Base-by-base conservation (phyloP, 2,797 vertebrate species). In the Miichthys miiuy region DNA sequence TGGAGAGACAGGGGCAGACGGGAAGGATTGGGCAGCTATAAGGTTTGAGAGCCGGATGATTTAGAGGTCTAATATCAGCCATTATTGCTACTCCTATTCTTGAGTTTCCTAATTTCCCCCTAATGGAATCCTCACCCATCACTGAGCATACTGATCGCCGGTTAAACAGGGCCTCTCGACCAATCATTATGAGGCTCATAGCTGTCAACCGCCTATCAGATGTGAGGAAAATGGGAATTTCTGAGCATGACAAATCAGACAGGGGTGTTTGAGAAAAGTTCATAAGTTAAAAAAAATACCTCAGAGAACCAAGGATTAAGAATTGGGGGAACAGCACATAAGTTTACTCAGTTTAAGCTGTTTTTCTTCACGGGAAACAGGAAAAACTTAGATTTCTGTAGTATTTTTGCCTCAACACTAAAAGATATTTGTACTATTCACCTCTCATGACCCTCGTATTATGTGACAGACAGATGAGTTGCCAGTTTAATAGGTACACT, bases 51-150 rank as follows among this genome's bases (percentile, higher is more conserved):
- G 86, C 74, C 65, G 61, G 72, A 87, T 93, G 91, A 94, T 93
- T 94, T 93, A 93, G 72, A 89, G 83, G 67, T 85, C 88, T 91
- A 93, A 92, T 93, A 94, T 91, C 88, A 90, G 90, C 87, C 89
- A 67, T 93, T 92, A 93, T 89, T 87, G 87, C 90, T 78, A 81
- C 87, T 89, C 85, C 87, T 91, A 83, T 92, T 93, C 91, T 92
- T 82, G 85, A 89, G 84, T 91, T 92, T 86, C 69, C 81, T 93
- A 91, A 93, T 92, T 90, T 90, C 65, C 48, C 81, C 74, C 83
- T 92, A 92, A 94, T 93, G 90, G 88, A 91, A 91, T 91, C 87
- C 89, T 90, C 85, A 85, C 85, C 86, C 90, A 92, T 93, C 91
- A 91, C 76, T 85, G 89, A 90, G 84, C 88, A 86, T 89, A 91